Evolutionary conservation across 1,140 invertebrate species (phyloP).

Genomic region (Hesperophylax magnus): DNA sequence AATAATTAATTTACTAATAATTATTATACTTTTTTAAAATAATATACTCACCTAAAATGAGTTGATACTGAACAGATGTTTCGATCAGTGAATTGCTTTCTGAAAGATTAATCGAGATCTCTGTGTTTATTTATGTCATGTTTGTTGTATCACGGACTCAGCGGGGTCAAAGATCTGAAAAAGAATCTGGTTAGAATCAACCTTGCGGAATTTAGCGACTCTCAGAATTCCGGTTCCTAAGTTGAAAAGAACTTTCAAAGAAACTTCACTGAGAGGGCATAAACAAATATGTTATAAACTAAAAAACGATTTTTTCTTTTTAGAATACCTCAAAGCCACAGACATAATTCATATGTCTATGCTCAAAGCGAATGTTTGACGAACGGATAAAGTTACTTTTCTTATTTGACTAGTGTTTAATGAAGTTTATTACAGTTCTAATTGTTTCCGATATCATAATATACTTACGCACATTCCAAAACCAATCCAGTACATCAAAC

Average conservation of each 20-base stretch:
- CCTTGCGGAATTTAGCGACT: not conserved
- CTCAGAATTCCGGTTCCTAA: slow-evolving; percentile 4
- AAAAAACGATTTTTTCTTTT: not conserved
- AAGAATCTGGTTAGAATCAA: not conserved
- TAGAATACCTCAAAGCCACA: not conserved
- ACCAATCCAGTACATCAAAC: too few species aligned
- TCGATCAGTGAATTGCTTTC: not conserved
- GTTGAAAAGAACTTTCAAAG: slow-evolving; percentile 1
- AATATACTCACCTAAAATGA: not conserved
- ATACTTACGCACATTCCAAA: too few species aligned
- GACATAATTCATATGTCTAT: too few species aligned
- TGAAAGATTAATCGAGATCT: slow-evolving; percentile 21
- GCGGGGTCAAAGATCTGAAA: slow-evolving; percentile 18
- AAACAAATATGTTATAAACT: not conserved
- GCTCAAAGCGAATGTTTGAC: not conserved
- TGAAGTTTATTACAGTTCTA: not conserved
- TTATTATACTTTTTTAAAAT: not conserved
- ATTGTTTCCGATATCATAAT: too few species aligned
- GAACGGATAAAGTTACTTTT: not conserved
- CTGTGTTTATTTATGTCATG: slow-evolving; percentile 14
- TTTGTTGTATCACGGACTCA: not conserved
- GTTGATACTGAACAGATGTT: slow-evolving; percentile 7
- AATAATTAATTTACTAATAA: not conserved
- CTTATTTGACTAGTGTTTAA: not conserved
- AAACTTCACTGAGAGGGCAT: too few species aligned